These are phyloP conservation scores for Parnassius apollo DNA, from an alignment of 2,888 invertebrate species.

Conservation along the genomic window DNA sequence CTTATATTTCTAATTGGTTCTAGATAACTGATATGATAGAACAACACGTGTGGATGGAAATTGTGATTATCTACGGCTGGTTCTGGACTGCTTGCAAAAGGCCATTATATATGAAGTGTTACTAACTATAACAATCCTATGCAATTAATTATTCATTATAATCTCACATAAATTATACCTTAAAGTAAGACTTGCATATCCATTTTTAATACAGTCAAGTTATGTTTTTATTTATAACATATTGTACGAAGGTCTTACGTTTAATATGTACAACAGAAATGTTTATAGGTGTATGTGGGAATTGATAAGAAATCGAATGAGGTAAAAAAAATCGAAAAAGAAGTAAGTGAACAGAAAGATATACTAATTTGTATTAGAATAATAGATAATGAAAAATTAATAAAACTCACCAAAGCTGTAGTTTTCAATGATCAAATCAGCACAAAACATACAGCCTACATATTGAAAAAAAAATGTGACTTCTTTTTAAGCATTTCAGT, in stretches of 20 bases:
- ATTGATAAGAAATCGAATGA: no score
- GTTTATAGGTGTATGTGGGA: no score
- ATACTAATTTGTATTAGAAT: background rate
- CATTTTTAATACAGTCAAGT: background rate
- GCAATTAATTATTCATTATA: background rate
- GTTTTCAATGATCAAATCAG: constrained; percentile 6
- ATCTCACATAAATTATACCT: constrained; percentile 1
- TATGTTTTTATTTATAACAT: no score
- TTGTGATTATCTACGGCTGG: constrained; percentile 28
- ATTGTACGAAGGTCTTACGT: no score
- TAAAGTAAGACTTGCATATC: background rate
- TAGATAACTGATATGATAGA: constrained; percentile 47
- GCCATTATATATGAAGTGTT: constrained; percentile 13
- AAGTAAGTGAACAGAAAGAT: background rate
- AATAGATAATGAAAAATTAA: background rate
- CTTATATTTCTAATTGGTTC: constrained; percentile 13
- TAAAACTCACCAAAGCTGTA: background rate
- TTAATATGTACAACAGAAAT: background rate
- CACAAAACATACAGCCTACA: constrained; percentile 8
- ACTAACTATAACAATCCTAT: background rate
- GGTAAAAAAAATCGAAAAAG: no score
- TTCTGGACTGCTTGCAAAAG: constrained; percentile 16
- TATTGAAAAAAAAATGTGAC: no score
- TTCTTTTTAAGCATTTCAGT: background rate
- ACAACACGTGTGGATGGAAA: constrained; percentile 41